Evolutionary conservation across 1,140 invertebrate genomes (phyloP).

Genomic region (Ericerus pela): DNA sequence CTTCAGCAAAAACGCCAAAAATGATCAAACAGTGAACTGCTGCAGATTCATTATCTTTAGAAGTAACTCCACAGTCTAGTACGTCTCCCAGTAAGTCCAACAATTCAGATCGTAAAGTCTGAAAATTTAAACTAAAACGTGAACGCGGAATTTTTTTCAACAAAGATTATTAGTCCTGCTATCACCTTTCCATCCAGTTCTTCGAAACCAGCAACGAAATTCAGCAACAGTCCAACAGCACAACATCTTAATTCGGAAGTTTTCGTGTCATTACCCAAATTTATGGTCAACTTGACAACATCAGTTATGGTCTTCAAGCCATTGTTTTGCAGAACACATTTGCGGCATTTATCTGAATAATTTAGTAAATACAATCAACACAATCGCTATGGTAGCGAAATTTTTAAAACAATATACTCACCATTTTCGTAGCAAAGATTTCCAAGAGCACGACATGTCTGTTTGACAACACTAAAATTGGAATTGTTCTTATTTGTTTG

Average conservation of each 20-base stretch:
- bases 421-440: constrained; percentile 82
- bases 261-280: constrained; percentile 13
- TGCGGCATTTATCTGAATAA: constrained; percentile 33
- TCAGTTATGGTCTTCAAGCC: constrained; percentile 40
- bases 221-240: constrained; percentile 53
- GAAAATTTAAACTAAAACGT: constrained; percentile 21
- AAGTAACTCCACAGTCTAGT: constrained; percentile 33
- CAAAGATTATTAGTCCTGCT: not conserved
- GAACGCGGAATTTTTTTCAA: constrained; percentile 7
- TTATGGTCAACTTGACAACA: constrained; percentile 17
- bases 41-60: constrained; percentile 38
- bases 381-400: not conserved
- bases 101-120: constrained; percentile 49
- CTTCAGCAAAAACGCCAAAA: constrained; percentile 57
- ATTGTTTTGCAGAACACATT: constrained; percentile 41
- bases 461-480: constrained; percentile 42
- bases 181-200: constrained; percentile 36
- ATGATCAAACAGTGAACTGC: constrained; percentile 51
- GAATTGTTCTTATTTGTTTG: constrained; percentile 27
- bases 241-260: constrained; percentile 31
- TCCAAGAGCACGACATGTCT: constrained; percentile 62
- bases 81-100: constrained; percentile 42
- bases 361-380: constrained; percentile 7
- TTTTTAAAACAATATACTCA: constrained; percentile 28
- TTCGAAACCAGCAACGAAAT: constrained; percentile 60